Conservation (phyloP, 2,113 vertebrate species). For the Aplodontia rufa region DNA sequence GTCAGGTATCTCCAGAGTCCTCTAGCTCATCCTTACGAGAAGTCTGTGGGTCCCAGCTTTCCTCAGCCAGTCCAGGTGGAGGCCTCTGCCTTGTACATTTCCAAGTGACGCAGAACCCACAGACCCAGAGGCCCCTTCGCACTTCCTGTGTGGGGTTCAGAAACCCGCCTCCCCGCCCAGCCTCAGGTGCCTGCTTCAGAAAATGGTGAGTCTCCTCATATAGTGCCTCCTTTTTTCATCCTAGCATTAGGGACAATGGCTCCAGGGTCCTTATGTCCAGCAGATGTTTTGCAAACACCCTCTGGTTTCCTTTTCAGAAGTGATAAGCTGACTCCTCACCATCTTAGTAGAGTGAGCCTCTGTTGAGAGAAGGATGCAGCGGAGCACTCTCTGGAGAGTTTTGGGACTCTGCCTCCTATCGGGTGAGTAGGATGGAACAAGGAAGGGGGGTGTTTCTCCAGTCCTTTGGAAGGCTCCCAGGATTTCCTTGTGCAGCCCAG, state of each 20-base stretch:
- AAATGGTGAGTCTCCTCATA: conserved; percentile 68
- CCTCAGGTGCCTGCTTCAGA: conserved; percentile 24
- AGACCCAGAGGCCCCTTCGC: conserved; percentile 31
- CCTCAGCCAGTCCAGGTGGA: conserved; percentile 45
- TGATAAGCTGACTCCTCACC: conserved; percentile 5
- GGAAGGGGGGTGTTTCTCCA: neutral
- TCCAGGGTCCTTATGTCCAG: neutral
- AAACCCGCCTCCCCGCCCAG: conserved; percentile 42
- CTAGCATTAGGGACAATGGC: neutral
- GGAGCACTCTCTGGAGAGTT: conserved; percentile 25
- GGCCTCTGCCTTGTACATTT: conserved; percentile 19
- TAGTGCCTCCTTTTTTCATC: neutral
- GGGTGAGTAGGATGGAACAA: conserved; percentile 37
- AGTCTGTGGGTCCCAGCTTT: neutral
- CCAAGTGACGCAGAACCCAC: conserved; percentile 21
- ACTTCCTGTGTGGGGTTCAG: conserved; percentile 77
- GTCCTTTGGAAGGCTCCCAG: neutral
- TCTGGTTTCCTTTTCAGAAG: conserved; percentile 67
- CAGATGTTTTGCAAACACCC: neutral
- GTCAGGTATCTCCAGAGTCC: neutral
- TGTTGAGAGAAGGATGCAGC: conserved; percentile 37
- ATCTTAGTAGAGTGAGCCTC: conserved; percentile 2
- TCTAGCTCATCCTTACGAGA: neutral
- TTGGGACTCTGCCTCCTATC: conserved; percentile 65
- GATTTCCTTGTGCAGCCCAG: neutral